Base-by-base conservation (phyloP, 2,888 invertebrate species). In the Cantharis nigra region DNA sequence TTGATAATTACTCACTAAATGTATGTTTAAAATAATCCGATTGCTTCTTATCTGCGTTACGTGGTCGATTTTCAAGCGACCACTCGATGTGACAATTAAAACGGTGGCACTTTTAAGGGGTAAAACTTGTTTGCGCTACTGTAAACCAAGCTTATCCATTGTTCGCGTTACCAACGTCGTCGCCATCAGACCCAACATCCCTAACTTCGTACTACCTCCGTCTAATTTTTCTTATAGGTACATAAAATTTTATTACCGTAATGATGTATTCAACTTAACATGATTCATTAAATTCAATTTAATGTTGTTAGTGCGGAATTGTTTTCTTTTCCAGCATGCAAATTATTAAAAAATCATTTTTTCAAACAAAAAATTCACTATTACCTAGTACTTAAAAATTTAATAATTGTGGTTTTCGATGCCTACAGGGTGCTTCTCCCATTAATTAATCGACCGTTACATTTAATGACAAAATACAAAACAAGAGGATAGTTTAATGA, bases 81-180 rank as follows among this genome's bases (percentile, higher is more conserved):
- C n/a, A 49, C 49, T 49, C 49, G 2, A 2, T n/a, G 0, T 49
- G n/a, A 49, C 49, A 49, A 49, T 49, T 49, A 49, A 49, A 49
- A n/a, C 49, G 49, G 49, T 49, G n/a, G 49, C 49, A 49, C 49
- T n/a, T n/a, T n/a, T 49, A 49, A 49, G 49, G 49, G 49, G 49
- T 49, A 49, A 49, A 49, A 49, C 13, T 23, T 67, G 65, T 20
- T 67, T 20, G 26, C 65, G 65, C 65, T 20, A 26, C 26, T 67
- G 65, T 67, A 67, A 67, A 67, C 65, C 20, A n/a, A 14, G 65
- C 65, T 67, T 67, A 67, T 67, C 65, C 65, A 67, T 67, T 67
- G 65, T 26, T 23, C 20, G 65, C 13, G 18, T 23, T 67, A 23
- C 65, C 65, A 67, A 67, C 65, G 23, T 14, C 20, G 65, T 18